Conservation (phyloP, 1,140 invertebrate genomes). For the Heterodera schachtii region DNA sequence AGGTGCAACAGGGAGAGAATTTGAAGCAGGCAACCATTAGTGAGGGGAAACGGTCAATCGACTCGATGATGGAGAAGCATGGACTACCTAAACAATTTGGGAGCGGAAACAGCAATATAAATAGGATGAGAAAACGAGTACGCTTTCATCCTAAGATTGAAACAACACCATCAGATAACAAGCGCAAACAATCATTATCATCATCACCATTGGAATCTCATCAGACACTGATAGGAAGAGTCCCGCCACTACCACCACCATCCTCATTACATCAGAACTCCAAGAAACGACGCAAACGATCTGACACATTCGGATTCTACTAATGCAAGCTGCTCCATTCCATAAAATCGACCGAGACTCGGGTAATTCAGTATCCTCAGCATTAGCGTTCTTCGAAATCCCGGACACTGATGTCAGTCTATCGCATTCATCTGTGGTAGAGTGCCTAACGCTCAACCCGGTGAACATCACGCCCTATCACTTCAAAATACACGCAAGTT, state of each 20-base stretch:
- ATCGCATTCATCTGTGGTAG: neutral
- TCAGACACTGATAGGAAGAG: constrained; percentile 12
- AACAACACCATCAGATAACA: neutral
- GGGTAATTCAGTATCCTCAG: constrained; percentile 12
- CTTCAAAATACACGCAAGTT: constrained; percentile 21
- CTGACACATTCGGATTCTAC: constrained; percentile 15
- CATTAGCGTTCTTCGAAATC: constrained; percentile 15
- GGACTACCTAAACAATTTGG: constrained; percentile 19
- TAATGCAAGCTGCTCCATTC: constrained; percentile 4
- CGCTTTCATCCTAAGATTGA: neutral
- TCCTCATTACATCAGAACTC: neutral
- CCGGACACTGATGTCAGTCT: constrained; percentile 24
- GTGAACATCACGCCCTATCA: constrained; percentile 18
- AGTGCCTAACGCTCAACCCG: constrained; percentile 15
- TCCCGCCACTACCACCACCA: neutral
- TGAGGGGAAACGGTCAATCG: constrained; percentile 1
- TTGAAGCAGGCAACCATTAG: neutral
- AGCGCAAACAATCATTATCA: too few relatives aligned
- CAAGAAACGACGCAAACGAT: neutral
- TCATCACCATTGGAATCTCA: neutral
- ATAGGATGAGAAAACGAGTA: neutral
- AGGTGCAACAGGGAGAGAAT: constrained; percentile 9
- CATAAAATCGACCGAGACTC: constrained; percentile 16
- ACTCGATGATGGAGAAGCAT: neutral
- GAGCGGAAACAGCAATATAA: neutral